These are phyloP conservation scores for Agriotes lineatus DNA, from an alignment of 2,888 invertebrate genomes.

Conservation along the genomic window DNA sequence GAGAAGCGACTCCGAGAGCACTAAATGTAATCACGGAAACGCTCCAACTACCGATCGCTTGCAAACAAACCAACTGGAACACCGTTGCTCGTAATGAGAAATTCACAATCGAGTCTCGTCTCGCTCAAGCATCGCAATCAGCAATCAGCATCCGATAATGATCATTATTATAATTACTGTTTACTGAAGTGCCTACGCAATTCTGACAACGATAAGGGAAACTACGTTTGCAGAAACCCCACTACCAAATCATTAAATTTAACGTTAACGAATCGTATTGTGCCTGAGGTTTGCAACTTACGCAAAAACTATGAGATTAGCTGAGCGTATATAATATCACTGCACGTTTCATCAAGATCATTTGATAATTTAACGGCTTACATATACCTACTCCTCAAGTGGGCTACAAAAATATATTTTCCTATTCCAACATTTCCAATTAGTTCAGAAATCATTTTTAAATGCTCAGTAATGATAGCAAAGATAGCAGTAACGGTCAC, in stretches of 20 bases:
- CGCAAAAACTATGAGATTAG: background rate
- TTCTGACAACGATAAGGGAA: background rate
- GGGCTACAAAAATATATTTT: no score
- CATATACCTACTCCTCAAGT: no score
- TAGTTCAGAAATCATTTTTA: no score
- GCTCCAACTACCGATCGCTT: conserved; percentile 8
- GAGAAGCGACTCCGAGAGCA: background rate
- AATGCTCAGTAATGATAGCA: no score
- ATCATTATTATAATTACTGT: conserved; percentile 17
- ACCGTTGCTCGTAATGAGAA: conserved; percentile 19
- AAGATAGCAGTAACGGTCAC: no score
- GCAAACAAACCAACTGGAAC: conserved; percentile 16
- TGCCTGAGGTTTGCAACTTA: background rate
- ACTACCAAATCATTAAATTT: background rate
- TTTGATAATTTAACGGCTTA: no score
- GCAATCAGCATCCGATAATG: conserved; percentile 13
- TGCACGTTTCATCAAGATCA: no score
- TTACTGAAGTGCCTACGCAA: conserved; percentile 15
- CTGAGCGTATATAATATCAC: no score
- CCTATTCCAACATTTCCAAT: no score
- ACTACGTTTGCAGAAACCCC: background rate
- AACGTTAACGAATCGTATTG: background rate
- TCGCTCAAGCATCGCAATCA: conserved; percentile 6
- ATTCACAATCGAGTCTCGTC: conserved; percentile 22
- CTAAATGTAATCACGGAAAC: background rate